Evolutionary conservation across 2,113 vertebrate species (phyloP).

Genomic region (Tragelaphus buxtoni): DNA sequence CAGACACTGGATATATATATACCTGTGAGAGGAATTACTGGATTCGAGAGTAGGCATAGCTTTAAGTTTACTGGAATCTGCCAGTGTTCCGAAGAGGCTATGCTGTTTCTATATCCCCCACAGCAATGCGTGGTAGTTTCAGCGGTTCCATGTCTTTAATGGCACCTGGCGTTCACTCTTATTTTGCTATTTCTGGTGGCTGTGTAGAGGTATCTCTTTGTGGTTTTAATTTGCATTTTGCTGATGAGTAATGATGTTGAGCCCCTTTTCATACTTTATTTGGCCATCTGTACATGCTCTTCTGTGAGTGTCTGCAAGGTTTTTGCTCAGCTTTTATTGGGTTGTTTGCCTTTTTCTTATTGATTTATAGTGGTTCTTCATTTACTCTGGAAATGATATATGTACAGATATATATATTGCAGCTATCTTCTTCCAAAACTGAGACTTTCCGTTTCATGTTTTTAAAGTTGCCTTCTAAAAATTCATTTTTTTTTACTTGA

Average conservation of each 20-base stretch:
- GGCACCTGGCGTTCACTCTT: neutral
- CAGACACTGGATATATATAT: too few relatives aligned
- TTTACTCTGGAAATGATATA: neutral
- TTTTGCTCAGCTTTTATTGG: neutral
- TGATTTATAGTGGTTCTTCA: neutral
- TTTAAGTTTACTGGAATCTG: neutral
- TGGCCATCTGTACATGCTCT: neutral
- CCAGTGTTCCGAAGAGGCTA: neutral
- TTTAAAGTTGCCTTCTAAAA: neutral
- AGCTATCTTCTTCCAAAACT: neutral
- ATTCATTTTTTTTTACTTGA: neutral
- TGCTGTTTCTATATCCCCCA: neutral
- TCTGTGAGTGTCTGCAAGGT: neutral
- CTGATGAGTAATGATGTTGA: neutral
- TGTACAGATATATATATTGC: neutral
- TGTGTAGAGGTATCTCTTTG: too few relatives aligned
- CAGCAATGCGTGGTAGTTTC: neutral
- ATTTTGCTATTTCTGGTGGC: neutral
- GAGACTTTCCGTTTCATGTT: neutral
- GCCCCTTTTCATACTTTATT: neutral
- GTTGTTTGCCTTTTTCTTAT: neutral
- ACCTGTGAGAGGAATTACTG: neutral
- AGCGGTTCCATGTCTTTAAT: too few relatives aligned
- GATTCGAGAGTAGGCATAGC: too few relatives aligned
- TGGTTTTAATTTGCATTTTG: neutral